Base-by-base conservation (phyloP, 1,140 invertebrate species). In the Dendroctonus valens region DNA sequence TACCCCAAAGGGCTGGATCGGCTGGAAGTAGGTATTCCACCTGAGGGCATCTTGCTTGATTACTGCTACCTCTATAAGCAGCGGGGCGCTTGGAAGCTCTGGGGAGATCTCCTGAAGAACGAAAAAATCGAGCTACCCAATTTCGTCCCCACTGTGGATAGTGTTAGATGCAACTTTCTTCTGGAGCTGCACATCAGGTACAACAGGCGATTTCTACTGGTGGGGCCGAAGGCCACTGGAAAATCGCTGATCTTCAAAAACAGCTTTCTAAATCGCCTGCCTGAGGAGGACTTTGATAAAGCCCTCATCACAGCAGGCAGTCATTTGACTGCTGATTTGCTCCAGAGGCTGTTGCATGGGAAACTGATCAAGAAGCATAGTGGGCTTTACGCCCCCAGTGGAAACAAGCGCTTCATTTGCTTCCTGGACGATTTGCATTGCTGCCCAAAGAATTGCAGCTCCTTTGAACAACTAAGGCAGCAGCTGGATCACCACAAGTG, bases 361-460 rank as follows among this genome's bases (percentile, higher is more conserved):
- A 94, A 94, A 78, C 76, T 95, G 57, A 85, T 87, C 48, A 94
- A 92, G 79, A 83, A 86, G 73, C 85, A 89, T 65, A 88, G 88
- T 74, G 89, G 90, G 62, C 85, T 87, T 51, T 96, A 87, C 79
- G 91, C 91, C 0, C 91, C 93, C 7, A 85, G 89, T 5, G 82
- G 84, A 67, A 52, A 89, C 87, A 12, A 91, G 90, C 73, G 82
- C 81, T 67, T 86, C 85, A 55, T 96, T 38, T 87, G 95, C 44
- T 96, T 96, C 79, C 86, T 96, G 51, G 95, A 97, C 77, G 94
- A 97, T 77, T 83, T 97, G 75, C 94, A 95, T 76, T 91, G 93
- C 89, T 92, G 93, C 2, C 83, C 85, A 77, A 84, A 0, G 3
- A 89, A 91, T 0, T 92, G 94, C 78, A 91, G 92, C 3, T 86